Base-by-base conservation (phyloP, 2,797 vertebrate species). In the Chaunax sp. region DNA sequence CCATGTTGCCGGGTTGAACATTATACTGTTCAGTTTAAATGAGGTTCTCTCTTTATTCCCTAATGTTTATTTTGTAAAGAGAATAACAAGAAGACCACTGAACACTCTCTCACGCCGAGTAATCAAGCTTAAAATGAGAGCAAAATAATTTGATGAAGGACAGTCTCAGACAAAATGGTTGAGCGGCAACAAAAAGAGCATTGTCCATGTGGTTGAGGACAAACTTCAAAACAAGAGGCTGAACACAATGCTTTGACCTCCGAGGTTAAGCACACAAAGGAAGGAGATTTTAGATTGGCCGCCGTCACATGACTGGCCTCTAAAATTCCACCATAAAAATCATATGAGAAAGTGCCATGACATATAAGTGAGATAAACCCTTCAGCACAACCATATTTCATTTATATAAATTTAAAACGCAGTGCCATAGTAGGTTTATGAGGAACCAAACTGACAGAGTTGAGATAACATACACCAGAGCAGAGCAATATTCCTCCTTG, bases 161-260 rank as follows among this genome's bases (percentile, higher is more conserved):
- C 78, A 77, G 60, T 84, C 77, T 75, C 40, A 75, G 69, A 85
- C 74, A 69, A 81, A 84, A 83, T 61, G 66, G 78, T 45, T 10
- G 49, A 72, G 51, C 28, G 33, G 69, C 69, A 85, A 90, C 85
- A 89, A 80, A 81, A 87, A 79, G 77, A 75, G 74, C 80, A 82
- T 90, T 90, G 90, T 92, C 77, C n/a, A 11, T 75, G 72, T 82
- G 74, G 73, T 70, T 73, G 75, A 77, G 69, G 75, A 85, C 69
- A 78, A 78, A 74, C 77, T 79, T 85, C 72, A 84, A 90, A 90
- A 91, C 88, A 90, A 88, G 70, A 57, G 70, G 50, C 79, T 25
- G 47, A 78, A 87, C 75, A 92, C 90, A 92, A 92, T 92, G 77
- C 83, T 0, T 35, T 85, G 87, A 87, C 87, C 90, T 65, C 75